Base-by-base conservation (phyloP, 2,888 invertebrate species). In the Brachyptera risi region DNA sequence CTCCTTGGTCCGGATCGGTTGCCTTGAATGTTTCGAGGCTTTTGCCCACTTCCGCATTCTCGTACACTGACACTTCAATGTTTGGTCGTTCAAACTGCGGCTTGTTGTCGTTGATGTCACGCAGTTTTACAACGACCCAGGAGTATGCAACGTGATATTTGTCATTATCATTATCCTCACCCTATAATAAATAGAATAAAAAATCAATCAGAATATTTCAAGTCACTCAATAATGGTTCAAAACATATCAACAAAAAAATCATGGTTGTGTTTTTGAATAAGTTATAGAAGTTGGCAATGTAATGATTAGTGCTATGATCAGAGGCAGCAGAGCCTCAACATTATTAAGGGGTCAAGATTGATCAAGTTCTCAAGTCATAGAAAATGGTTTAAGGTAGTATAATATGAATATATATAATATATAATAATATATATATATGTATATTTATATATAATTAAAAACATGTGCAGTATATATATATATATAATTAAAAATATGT, bases 71-170 rank as follows among this genome's bases (percentile, higher is more conserved):
- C 3, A 90, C 90, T 78, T 93, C 95, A 69, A 96, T 94, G 73
- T 95, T 94, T 50, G 96, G 92, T 66, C 89, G 84, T 71, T 96
- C 94, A 74, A 94, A 96, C 71, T 90, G 90, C 3, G 97, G 97
- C 74, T 93, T 92, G 80, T 97, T 97, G 81, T 98, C 97, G 79
- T 98, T 98, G 69, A 92, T 92, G 75, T 98, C 98, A 63, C 92
- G 83, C 63, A 99, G 80, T 72, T 90, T 91, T 27, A 96, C 93
- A 65, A 91, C 90, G 61, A 96, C 94, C 91, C 93, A 94, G 1
- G 96, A 94, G 76, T 93, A 93, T 64, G 96, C 96, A 66, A 96
- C 93, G 78, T 96, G 96, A 73, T 96, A 92, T 75, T 96, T 96
- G 76, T 99, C 98, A 76, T 93, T 92, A 78, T 93, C 93, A 72